A percentile compares a stretch with the other conserved stretches of the same genome.
Evolutionary conservation across 1,140 invertebrate species (phyloP).

Genomic region (Cyclargus thomasi): DNA sequence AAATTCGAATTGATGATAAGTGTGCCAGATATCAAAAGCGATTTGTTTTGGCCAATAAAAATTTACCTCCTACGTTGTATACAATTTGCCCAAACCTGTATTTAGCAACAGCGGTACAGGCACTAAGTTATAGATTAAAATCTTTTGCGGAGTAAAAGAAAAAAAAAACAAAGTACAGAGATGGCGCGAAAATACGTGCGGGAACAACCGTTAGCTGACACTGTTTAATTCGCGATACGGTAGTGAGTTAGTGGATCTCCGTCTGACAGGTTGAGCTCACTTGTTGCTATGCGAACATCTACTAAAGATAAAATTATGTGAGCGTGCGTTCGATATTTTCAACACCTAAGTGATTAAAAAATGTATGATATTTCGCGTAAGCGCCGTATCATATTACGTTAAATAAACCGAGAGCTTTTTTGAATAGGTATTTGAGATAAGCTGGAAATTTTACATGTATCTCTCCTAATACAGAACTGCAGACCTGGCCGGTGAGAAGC

Average conservation of each 20-base stretch:
- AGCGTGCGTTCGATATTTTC: too few relatives aligned
- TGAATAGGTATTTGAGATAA: too few relatives aligned
- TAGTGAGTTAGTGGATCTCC: slow-evolving; percentile 9
- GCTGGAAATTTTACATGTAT: too few relatives aligned
- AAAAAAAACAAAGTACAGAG: neutral
- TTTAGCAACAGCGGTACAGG: slow-evolving; percentile 4
- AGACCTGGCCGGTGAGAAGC: too few relatives aligned
- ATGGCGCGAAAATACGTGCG: slow-evolving; percentile 9
- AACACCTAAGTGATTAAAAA: too few relatives aligned
- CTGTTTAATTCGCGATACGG: slow-evolving; percentile 8
- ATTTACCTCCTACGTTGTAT: neutral
- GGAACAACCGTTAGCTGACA: slow-evolving; percentile 9
- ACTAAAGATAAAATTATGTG: too few relatives aligned
- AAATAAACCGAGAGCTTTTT: too few relatives aligned
- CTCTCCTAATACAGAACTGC: too few relatives aligned
- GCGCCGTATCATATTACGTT: too few relatives aligned
- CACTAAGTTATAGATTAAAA: slow-evolving; percentile 8
- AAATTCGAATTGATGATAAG: neutral
- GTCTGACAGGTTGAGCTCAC: neutral
- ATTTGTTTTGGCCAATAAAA: slow-evolving; percentile 6
- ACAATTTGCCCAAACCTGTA: neutral
- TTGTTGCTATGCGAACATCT: neutral
- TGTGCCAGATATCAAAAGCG: neutral
- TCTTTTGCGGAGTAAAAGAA: neutral
- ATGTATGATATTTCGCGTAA: too few relatives aligned